phyloP scores from a whole-genome alignment of 2,888 invertebrate species.

The Orthosia gracilis region DNA sequence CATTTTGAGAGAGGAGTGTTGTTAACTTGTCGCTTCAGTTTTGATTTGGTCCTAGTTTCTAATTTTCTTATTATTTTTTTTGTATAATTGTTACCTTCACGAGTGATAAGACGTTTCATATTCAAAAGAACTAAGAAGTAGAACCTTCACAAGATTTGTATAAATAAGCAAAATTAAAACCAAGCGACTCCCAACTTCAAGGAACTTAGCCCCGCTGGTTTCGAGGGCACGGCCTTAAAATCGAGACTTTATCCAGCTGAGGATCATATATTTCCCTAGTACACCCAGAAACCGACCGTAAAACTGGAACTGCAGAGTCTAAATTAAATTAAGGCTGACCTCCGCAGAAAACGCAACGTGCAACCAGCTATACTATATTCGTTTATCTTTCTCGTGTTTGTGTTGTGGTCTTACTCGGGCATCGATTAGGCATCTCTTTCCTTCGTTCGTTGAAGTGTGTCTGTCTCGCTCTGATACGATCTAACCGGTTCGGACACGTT shows the following conservation, averaged over 20 bases:
- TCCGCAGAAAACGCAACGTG: conserved; percentile 74
- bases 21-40: not conserved
- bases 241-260: conserved; percentile 70
- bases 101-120: not conserved
- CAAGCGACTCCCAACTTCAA: conserved; percentile 57
- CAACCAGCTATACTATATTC: conserved; percentile 73
- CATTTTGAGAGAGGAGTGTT: not conserved
- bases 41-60: not conserved
- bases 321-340: conserved; percentile 47
- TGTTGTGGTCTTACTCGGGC: conserved; percentile 80
- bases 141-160: conserved; percentile 25
- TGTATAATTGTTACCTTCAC: not conserved
- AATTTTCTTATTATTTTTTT: not conserved
- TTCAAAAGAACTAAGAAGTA: conserved; percentile 5
- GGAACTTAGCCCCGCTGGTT: conserved; percentile 67
- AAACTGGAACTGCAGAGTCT: conserved; percentile 13
- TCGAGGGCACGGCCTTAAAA: conserved; percentile 71
- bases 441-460: conserved; percentile 60
- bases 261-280: conserved; percentile 56
- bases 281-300: conserved; percentile 56
- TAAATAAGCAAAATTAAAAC: conserved; percentile 56
- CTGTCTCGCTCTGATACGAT: conserved; percentile 71
- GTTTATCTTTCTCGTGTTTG: conserved; percentile 77
- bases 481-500: conserved; percentile 82
- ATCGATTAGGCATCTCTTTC: conserved; percentile 71